phyloP scores from a whole-genome alignment of 1,140 invertebrate genomes.

The Pantala flavescens region DNA sequence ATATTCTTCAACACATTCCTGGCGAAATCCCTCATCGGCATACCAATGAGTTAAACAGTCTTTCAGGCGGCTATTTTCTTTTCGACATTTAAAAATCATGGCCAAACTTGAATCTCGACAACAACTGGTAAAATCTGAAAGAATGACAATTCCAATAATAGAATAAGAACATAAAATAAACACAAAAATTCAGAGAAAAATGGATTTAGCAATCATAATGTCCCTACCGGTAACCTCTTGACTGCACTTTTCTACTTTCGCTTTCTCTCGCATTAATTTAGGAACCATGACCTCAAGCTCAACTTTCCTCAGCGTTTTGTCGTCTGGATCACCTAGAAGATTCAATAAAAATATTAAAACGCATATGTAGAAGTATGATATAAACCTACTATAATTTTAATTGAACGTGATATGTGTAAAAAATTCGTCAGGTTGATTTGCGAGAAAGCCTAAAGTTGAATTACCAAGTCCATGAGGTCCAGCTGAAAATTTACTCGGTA shows the following conservation, averaged over 20 bases:
- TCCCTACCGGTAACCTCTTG: constrained; percentile 50
- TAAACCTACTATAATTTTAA: background rate
- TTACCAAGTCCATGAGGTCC: background rate
- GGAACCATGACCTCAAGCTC: constrained; percentile 77
- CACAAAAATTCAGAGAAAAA: background rate
- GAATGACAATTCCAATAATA: constrained; percentile 19
- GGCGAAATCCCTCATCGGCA: constrained; percentile 58
- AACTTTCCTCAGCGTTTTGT: constrained; percentile 65
- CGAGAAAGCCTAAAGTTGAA: background rate
- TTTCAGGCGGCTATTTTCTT: constrained; percentile 55
- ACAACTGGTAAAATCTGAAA: constrained; percentile 59
- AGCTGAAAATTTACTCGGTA: background rate
- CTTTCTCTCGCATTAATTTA: constrained; percentile 69
- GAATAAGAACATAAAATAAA: background rate
- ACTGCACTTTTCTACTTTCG: constrained; percentile 62
- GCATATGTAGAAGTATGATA: background rate
- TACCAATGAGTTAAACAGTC: constrained; percentile 66
- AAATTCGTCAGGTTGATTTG: background rate
- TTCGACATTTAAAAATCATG: constrained; percentile 61
- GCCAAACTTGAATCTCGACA: constrained; percentile 54
- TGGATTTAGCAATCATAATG: background rate
- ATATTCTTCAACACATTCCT: constrained; percentile 66
- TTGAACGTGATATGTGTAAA: background rate
- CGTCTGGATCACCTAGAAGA: constrained; percentile 69
- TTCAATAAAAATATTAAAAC: background rate